These are phyloP conservation scores for Macrostomum lignano DNA, from an alignment of 1,140 invertebrate genomes.

Conservation along the genomic window DNA sequence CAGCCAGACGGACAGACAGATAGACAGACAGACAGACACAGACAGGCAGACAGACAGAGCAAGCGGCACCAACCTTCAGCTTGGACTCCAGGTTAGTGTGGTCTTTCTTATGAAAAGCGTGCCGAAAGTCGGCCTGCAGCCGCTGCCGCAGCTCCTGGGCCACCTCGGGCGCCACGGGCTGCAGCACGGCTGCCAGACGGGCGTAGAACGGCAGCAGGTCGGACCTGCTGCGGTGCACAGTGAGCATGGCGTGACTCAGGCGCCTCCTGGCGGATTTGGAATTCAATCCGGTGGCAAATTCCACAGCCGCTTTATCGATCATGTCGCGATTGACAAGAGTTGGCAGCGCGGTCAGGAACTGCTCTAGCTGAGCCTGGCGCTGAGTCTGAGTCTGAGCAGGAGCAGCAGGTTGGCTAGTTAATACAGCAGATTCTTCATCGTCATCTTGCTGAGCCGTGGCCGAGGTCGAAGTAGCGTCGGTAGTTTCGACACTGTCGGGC, in stretches of 20 bases:
- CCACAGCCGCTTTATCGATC: constrained; percentile 77
- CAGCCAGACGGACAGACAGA: no score
- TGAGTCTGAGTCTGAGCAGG: no score
- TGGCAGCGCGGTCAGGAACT: no score
- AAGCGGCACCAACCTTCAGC: no score
- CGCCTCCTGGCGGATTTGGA: constrained; percentile 75
- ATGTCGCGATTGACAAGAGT: constrained; percentile 80
- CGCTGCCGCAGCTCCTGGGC: constrained; percentile 53
- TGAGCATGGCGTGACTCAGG: constrained; percentile 37
- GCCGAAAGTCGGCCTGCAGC: constrained; percentile 71
- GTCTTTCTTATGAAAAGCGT: constrained; percentile 68
- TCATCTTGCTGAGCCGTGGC: no score
- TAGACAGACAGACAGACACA: no score
- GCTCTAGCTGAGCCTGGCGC: no score
- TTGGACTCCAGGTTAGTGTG: constrained; percentile 95
- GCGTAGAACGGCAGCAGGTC: constrained; percentile 83
- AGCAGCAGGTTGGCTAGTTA: no score
- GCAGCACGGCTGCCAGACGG: constrained; percentile 61
- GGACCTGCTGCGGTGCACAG: constrained; percentile 37
- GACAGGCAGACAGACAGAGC: no score
- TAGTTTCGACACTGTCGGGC: no score
- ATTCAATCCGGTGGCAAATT: constrained; percentile 73
- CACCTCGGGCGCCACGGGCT: constrained; percentile 48
- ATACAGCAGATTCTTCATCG: no score
- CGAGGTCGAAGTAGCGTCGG: no score